Evolutionary conservation across 2,113 vertebrate species (phyloP).

Genomic region (Tautogolabrus adspersus): DNA sequence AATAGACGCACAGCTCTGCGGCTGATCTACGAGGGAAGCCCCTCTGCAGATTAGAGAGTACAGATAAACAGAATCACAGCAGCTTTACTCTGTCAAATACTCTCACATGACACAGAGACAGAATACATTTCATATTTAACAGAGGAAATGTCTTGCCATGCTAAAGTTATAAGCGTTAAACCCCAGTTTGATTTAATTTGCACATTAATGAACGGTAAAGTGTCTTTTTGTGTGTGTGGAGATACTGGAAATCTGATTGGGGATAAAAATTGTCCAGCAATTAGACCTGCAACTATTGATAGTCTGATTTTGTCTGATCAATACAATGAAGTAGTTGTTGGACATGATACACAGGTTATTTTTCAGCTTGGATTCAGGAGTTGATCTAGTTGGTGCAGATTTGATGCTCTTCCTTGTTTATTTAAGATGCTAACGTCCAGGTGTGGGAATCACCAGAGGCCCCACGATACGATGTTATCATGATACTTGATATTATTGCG

Average conservation of each 20-base stretch:
- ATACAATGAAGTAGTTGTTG: no score
- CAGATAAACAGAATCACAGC: constrained; percentile 28
- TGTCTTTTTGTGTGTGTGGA: no score
- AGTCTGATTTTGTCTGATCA: no score
- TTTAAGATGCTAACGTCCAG: no score
- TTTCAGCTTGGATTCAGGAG: no score
- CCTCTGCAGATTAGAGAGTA: constrained; percentile 38
- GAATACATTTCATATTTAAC: constrained; percentile 21
- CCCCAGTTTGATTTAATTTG: not conserved
- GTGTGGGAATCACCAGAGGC: no score
- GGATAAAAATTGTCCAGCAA: not conserved
- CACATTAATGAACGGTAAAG: not conserved
- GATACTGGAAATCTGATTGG: not conserved
- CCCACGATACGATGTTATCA: no score
- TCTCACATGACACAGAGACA: constrained; percentile 23
- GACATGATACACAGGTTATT: no score
- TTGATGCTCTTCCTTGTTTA: no score
- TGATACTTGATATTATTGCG: no score
- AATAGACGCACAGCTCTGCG: constrained; percentile 30
- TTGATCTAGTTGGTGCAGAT: no score
- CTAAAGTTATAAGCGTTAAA: constrained; percentile 3
- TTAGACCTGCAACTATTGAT: no score
- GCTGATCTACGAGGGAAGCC: constrained; percentile 25
- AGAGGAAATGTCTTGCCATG: not conserved
- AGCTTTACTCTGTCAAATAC: constrained; percentile 27